These are phyloP conservation scores for Conchocele bisecta DNA, from an alignment of 2,888 invertebrate genomes.

Conservation along the genomic window DNA sequence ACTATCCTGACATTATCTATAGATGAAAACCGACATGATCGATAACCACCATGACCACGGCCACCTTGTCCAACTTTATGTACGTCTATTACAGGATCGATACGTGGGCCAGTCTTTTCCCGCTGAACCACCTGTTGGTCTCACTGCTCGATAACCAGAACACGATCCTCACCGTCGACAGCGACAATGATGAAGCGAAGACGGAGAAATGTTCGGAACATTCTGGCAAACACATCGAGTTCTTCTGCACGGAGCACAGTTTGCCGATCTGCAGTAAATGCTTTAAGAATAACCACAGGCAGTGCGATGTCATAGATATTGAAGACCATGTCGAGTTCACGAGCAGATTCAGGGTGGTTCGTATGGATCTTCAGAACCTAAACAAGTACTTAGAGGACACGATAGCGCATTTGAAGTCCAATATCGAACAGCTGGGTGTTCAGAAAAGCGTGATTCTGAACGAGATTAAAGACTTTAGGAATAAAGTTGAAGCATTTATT, in stretches of 20 bases:
- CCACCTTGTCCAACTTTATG: no score
- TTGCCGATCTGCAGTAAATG: constrained; percentile 53
- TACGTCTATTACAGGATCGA: no score
- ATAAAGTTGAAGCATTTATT: constrained; percentile 49
- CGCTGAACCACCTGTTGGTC: constrained; percentile 51
- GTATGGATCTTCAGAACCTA: constrained; percentile 44
- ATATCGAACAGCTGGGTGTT: constrained; percentile 46
- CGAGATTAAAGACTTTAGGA: constrained; percentile 52
- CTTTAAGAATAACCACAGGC: constrained; percentile 53
- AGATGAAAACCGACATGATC: no score
- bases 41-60: no score
- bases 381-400: constrained; percentile 46
- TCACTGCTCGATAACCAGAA: constrained; percentile 51
- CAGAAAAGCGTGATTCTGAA: constrained; percentile 38
- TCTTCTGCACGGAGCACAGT: constrained; percentile 53
- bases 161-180: constrained; percentile 31
- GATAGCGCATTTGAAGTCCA: constrained; percentile 44
- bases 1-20: no score
- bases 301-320: constrained; percentile 52
- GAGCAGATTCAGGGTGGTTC: constrained; percentile 34
- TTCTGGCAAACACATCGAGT: constrained; percentile 47
- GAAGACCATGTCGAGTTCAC: constrained; percentile 56
- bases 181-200: background rate
- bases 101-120: constrained; percentile 53
- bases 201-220: constrained; percentile 44